Base-by-base conservation (phyloP, 1,140 invertebrate genomes). In the Magallana gigas region DNA sequence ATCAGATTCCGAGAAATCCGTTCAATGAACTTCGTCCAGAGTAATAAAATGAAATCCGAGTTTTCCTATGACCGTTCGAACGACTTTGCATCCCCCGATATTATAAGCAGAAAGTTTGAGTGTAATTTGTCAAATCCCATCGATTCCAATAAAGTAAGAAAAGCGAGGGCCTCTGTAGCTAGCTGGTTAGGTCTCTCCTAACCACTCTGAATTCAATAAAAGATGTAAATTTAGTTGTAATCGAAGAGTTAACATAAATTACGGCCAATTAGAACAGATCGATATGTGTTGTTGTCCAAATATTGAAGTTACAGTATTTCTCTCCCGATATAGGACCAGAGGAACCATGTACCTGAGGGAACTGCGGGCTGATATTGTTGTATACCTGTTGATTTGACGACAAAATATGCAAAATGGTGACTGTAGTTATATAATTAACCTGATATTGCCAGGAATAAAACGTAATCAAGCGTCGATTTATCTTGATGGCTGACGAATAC, bases 261-360 rank as follows among this genome's bases (percentile, higher is more conserved):
- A 76, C 68, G 36, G 23, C 23, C 68, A 11, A 76, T 76, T 29
- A 76, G 23, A 76, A 18, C 0, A 29, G 14, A 29, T 76, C 68
- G 11, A 76, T 76, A 29, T 11, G 68, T 76, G 11, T 29, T 29
- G 23, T 18, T 76, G 8, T 29, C 68, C 68, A 76, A 76, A 76
- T 76, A 76, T 76, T 76, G 68, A 76, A 23, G 23, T 36, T 76
- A 29, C 18, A 76, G 23, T 18, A 76, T 76, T 76, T 76, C 23
- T 48, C 36, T 48, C 36, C 36, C 36, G 36, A 48, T 48, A 5
- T 48, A 48, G 3, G 36, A 5, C 36, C 36, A 48, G 36, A 48
- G 5, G 2, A 48, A 48, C 3, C 36, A 48, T 5, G 3, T 48
- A 48, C 36, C 5, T 48, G 36, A 5, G 23, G 4, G 23, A 36